phyloP scores from a whole-genome alignment of 1,140 invertebrate species.

The Drosophila watanabei region DNA sequence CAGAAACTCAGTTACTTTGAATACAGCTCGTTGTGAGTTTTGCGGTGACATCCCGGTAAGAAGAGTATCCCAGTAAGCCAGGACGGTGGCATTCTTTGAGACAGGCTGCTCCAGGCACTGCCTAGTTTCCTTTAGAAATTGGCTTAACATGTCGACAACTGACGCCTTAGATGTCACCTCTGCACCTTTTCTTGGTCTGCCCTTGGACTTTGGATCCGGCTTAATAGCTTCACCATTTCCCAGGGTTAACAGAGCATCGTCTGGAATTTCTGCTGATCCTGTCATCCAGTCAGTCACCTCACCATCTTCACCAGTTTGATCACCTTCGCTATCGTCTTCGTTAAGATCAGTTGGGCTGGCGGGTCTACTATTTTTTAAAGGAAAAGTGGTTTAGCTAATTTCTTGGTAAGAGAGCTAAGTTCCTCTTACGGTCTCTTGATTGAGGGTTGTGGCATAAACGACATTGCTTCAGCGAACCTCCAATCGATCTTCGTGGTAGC shows the following conservation, averaged over 20 bases:
- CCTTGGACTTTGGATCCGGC: background rate
- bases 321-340: background rate
- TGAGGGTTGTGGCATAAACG: background rate
- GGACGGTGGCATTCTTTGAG: constrained; percentile 4
- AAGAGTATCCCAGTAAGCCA: constrained; percentile 11
- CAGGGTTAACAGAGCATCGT: background rate
- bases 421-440: background rate
- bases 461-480: constrained; percentile 6
- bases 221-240: background rate
- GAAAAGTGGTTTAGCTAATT: background rate
- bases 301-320: background rate
- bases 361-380: background rate
- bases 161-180: background rate
- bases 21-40: constrained; percentile 3
- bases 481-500: background rate
- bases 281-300: background rate
- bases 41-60: constrained; percentile 1
- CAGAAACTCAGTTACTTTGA: constrained; percentile 6
- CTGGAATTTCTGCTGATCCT: constrained; percentile 1
- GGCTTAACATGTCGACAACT: constrained; percentile 7
- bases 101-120: constrained; percentile 5
- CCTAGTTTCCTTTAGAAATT: constrained; percentile 5
- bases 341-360: background rate
- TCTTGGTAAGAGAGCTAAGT: background rate
- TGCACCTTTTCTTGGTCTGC: background rate